phyloP scores from a whole-genome alignment of 2,797 vertebrate species.

The Pangasius krempfi region DNA sequence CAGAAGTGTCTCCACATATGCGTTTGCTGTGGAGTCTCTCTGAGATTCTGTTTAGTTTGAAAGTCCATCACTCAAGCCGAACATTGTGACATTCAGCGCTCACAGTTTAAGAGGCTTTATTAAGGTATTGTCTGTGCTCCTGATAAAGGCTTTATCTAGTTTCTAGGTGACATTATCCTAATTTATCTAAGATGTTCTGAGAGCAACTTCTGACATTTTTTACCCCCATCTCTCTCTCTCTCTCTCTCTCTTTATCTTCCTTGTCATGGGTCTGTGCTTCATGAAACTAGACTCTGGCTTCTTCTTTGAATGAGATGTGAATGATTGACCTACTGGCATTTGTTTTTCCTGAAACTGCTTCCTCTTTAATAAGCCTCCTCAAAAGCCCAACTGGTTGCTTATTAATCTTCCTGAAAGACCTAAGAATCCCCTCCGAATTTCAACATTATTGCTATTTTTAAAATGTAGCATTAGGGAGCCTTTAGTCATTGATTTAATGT shows the following conservation, averaged over 20 bases:
- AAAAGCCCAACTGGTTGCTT: slow-evolving; percentile 9
- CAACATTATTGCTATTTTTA: not conserved
- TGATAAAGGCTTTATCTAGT: slow-evolving; percentile 1
- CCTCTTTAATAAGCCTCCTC: slow-evolving; percentile 23
- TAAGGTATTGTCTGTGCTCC: slow-evolving; percentile 6
- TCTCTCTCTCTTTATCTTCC: not conserved
- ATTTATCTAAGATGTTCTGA: slow-evolving; percentile 33
- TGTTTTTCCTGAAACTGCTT: slow-evolving; percentile 26
- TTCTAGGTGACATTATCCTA: slow-evolving; percentile 33
- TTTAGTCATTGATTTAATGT: not conserved
- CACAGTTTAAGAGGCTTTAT: slow-evolving; percentile 15
- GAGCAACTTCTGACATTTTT: slow-evolving; percentile 35
- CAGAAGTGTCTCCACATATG: not conserved
- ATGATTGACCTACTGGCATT: slow-evolving; percentile 21
- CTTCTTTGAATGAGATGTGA: slow-evolving; percentile 10
- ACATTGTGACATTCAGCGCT: slow-evolving; percentile 13
- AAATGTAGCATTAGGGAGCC: not conserved
- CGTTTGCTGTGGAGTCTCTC: not conserved
- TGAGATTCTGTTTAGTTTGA: not conserved
- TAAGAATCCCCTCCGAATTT: not conserved
- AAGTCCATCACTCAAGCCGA: not conserved
- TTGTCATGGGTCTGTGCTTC: not conserved
- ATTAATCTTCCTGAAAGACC: slow-evolving; percentile 13
- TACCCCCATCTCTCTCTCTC: not conserved
- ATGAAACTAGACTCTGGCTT: not conserved